These are phyloP conservation scores for Acanthopagrus latus DNA, from an alignment of 2,797 vertebrate genomes.

Conservation along the genomic window DNA sequence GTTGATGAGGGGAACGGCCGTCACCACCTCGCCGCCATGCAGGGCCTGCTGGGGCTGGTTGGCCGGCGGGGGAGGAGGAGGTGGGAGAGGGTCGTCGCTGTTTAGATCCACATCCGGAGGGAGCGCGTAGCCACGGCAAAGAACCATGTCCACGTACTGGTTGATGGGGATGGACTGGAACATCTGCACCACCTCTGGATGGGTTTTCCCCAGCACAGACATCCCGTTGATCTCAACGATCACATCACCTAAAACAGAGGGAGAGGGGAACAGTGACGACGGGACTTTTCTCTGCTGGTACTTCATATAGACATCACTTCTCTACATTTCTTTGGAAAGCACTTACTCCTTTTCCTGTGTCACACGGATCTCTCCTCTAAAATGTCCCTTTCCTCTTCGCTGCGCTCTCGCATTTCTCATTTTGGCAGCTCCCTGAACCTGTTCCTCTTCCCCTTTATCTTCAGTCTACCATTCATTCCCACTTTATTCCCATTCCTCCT, in stretches of 20 bases:
- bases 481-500: slow-evolving; percentile 45
- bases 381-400: slow-evolving; percentile 55
- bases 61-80: slow-evolving; percentile 69
- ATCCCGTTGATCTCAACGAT: slow-evolving; percentile 97
- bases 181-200: slow-evolving; percentile 99
- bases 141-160: slow-evolving; percentile 96
- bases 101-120: slow-evolving; percentile 89
- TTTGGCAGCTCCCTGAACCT: slow-evolving; percentile 37
- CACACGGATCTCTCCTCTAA: slow-evolving; percentile 25
- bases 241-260: slow-evolving; percentile 87
- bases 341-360: slow-evolving; percentile 36
- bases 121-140: slow-evolving; percentile 96
- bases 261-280: slow-evolving; percentile 19
- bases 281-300: background rate
- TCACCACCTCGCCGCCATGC: slow-evolving; percentile 87
- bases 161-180: slow-evolving; percentile 95
- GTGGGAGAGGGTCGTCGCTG: slow-evolving; percentile 80
- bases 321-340: slow-evolving; percentile 21
- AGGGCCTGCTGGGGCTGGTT: slow-evolving; percentile 65
- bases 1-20: slow-evolving; percentile 88
- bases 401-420: slow-evolving; percentile 48
- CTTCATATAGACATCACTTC: slow-evolving; percentile 55
- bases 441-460: slow-evolving; percentile 53
- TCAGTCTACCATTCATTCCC: slow-evolving; percentile 37
- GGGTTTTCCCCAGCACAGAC: slow-evolving; percentile 97